Percentiles rank a stretch among this genome's conserved stretches.
These are phyloP conservation scores for Uria aalge DNA, from an alignment of 2,113 vertebrate genomes.

Conservation along the genomic window DNA sequence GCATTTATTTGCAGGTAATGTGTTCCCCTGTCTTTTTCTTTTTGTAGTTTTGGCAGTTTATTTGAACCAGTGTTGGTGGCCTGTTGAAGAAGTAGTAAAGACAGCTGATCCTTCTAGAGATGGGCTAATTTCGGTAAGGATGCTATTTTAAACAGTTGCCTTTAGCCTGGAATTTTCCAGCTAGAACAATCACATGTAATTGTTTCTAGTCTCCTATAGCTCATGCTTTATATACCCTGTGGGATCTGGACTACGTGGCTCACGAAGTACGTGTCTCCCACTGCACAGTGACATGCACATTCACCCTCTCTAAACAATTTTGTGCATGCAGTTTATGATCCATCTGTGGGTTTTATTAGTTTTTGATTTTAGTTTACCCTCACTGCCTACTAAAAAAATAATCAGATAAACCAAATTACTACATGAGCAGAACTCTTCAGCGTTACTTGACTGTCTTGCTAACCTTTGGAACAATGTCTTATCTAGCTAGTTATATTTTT, in stretches of 20 bases:
- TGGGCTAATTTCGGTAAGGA: slow-evolving; percentile 79
- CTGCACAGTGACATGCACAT: background rate
- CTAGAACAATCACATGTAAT: background rate
- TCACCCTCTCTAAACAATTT: background rate
- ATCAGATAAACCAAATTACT: background rate
- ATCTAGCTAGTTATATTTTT: background rate
- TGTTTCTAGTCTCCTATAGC: background rate
- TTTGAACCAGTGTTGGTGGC: slow-evolving; percentile 82
- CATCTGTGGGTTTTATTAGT: background rate
- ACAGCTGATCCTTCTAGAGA: slow-evolving; percentile 77
- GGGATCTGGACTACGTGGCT: background rate
- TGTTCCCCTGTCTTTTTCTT: background rate
- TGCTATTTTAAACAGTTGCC: background rate
- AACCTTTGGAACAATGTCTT: background rate
- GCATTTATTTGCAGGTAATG: background rate
- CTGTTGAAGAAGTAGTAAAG: slow-evolving; percentile 78
- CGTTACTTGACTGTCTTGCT: background rate
- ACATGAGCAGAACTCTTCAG: background rate
- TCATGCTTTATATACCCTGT: background rate
- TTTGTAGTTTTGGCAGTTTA: slow-evolving; percentile 83
- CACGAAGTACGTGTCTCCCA: background rate
- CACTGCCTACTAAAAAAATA: background rate
- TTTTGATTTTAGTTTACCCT: background rate
- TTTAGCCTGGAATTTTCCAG: background rate
- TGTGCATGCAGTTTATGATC: background rate